Evolutionary conservation across 2,113 vertebrate species (phyloP), one percentile per base, ranked within the genome.

Genomic region (Perca schrenkii): DNA sequence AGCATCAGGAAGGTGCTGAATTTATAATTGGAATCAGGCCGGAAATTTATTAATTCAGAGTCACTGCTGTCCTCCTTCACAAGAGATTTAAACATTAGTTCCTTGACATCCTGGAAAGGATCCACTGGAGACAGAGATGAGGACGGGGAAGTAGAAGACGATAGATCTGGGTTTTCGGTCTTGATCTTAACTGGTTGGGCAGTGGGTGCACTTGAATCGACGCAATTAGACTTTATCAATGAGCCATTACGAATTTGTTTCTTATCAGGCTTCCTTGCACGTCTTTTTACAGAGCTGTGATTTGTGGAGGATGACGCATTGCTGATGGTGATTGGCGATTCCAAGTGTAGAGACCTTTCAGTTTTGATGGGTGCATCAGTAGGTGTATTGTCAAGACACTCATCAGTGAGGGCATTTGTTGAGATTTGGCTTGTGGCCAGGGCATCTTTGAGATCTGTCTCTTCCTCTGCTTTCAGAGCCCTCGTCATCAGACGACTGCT

Each of bases 1-100:
- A 98, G 96, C 98, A 99, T 99, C 85, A 99, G 90, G 89, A 98
- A 96, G 77, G 97, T 99, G 90, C 98, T 99, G 86, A 97, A 99
- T 80, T 97, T 97, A 89, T 97, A 99, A 90, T 96, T 96, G 70
- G 97, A 94, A 81, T 98, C 96, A 19, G 97, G 94, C 22, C 91
- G 95, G 83, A 98, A 96, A 0, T 56, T 75, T 2, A 50, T 25
- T 8, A 87, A 80, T 52, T 96, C 57, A 36, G 95, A 91, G 80
- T 95, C 95, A 3, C 70, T 68, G 80, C 80, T 62, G 40, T 95
- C 92, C 46, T 97, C 96, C n/a, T 96, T 96, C 4, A 82, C 93
- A 40, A 96, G 91, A 72, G 97, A 97, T 83, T 95, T 95, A 21
- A 96, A 97, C 0, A 93, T 97, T 14, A 98, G 92, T 60, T 98